Conservation (phyloP, 2,113 vertebrate genomes). For the Thamnaconus septentrionalis region DNA sequence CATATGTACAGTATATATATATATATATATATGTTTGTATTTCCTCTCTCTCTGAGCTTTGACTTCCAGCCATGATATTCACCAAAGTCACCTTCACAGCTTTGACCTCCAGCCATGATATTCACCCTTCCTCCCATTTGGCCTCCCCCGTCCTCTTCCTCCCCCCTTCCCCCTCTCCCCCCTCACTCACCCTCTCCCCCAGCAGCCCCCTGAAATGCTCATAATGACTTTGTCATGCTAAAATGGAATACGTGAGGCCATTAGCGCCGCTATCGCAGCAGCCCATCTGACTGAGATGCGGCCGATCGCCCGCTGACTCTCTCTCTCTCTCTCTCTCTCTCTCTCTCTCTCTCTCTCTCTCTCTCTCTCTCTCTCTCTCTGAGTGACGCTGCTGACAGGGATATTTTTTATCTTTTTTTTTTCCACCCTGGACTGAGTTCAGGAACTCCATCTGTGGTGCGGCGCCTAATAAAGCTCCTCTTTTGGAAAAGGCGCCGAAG, state of each 20-base stretch:
- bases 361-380: slow-evolving; percentile 14
- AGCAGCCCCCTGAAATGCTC: slow-evolving; percentile 4
- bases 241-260: slow-evolving; percentile 17
- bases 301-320: slow-evolving; percentile 19
- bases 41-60: no score
- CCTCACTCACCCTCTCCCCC: no score
- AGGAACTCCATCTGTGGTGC: slow-evolving; percentile 57
- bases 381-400: slow-evolving; percentile 47
- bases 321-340: no score
- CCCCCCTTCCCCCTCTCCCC: no score
- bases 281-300: slow-evolving; percentile 7
- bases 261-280: slow-evolving; percentile 35
- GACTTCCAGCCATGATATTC: neutral
- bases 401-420: slow-evolving; percentile 9
- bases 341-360: no score
- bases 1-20: no score
- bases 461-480: slow-evolving; percentile 41
- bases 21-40: neutral
- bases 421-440: slow-evolving; percentile 33
- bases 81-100: neutral
- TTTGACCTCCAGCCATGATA: no score
- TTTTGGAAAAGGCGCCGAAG: slow-evolving; percentile 19
- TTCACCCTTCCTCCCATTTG: slow-evolving; percentile 14
- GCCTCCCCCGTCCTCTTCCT: slow-evolving; percentile 9
- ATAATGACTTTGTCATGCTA: slow-evolving; percentile 27